Conservation (phyloP, 2,113 vertebrate genomes). For the Neodontobutis hainanensis region DNA sequence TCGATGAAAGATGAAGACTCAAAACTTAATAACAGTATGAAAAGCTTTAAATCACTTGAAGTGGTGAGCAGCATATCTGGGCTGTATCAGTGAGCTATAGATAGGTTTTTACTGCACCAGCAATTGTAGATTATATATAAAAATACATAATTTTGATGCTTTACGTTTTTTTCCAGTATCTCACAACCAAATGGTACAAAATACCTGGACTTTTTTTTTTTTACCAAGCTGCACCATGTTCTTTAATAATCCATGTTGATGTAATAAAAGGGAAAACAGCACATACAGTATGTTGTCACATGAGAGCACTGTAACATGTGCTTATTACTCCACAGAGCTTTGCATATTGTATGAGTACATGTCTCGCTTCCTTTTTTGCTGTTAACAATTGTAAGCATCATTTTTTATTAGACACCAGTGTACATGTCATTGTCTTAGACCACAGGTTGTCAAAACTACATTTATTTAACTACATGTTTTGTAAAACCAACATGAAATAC, state of each 20-base stretch:
- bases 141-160: no score
- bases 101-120: no score
- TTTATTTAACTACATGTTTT: conserved; percentile 6
- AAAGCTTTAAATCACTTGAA: background rate
- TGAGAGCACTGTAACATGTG: conserved; percentile 29
- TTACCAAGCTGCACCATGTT: conserved; percentile 30
- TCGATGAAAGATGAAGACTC: background rate
- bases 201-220: conserved; percentile 17
- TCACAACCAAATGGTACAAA: no score
- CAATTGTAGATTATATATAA: no score
- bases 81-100: background rate
- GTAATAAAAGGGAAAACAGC: conserved; percentile 39
- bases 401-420: conserved; percentile 30
- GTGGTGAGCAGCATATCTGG: background rate
- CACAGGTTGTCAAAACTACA: conserved; percentile 5
- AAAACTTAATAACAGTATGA: background rate
- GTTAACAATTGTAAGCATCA: conserved; percentile 38
- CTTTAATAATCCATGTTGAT: conserved; percentile 54
- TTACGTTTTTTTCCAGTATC: no score
- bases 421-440: conserved; percentile 21
- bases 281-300: conserved; percentile 35
- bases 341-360: conserved; percentile 62
- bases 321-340: conserved; percentile 40
- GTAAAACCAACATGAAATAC: background rate
- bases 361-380: conserved; percentile 36